These are phyloP conservation scores for Steatornis caripensis DNA, from an alignment of 2,113 vertebrate genomes.

Conservation along the genomic window DNA sequence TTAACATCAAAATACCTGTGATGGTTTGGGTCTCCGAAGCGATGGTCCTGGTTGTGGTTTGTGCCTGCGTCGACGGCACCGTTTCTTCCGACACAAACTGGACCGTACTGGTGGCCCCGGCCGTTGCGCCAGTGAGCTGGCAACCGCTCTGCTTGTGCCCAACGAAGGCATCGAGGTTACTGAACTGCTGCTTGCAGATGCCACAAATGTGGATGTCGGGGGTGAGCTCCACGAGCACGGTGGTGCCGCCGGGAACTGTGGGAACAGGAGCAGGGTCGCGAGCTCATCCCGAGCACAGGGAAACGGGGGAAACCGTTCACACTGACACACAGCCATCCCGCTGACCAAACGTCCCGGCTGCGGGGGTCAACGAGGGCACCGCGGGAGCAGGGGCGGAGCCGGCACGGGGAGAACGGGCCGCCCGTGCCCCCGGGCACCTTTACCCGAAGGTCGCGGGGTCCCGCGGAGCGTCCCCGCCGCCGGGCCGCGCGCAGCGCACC, in stretches of 20 bases:
- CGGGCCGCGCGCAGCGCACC: background rate
- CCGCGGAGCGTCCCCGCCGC: background rate
- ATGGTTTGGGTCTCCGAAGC: constrained; percentile 80
- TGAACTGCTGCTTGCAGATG: constrained; percentile 95
- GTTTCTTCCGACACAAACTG: constrained; percentile 77
- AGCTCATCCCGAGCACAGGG: fast-evolving
- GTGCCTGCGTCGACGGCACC: constrained; percentile 50
- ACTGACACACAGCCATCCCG: fast-evolving
- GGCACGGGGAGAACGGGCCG: background rate
- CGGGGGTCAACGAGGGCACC: fast-evolving
- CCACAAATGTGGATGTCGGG: constrained; percentile 97
- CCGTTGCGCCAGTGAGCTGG: constrained; percentile 71
- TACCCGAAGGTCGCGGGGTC: no score
- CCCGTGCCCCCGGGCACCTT: background rate
- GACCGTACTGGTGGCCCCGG: constrained; percentile 63
- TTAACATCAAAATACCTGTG: constrained; percentile 67
- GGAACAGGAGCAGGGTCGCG: background rate
- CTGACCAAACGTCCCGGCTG: fast-evolving
- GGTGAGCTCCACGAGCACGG: constrained; percentile 86
- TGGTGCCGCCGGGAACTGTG: constrained; percentile 75
- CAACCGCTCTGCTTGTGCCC: constrained; percentile 93
- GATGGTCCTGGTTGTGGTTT: constrained; percentile 63
- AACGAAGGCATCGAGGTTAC: constrained; percentile 89
- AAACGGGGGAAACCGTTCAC: fast-evolving
- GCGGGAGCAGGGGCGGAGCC: background rate